A percentile compares a stretch with the other conserved stretches of the same genome.
phyloP scores from a whole-genome alignment of 2,888 invertebrate species.

The Drosophila gaucha region DNA sequence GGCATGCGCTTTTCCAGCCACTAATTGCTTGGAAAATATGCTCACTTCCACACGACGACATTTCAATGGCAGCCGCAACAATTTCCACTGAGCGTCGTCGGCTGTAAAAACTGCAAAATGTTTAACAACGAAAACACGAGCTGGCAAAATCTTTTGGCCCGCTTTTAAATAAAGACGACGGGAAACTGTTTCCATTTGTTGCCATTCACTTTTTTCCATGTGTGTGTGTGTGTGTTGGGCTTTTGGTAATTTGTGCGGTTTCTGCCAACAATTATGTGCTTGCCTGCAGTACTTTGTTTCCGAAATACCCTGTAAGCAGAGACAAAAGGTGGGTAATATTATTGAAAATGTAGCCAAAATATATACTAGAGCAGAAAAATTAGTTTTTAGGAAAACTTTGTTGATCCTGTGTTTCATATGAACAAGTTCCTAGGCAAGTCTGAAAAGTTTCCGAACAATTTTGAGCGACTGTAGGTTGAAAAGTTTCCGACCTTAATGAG shows the following conservation, averaged over 20 bases:
- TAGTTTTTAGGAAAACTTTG: neutral
- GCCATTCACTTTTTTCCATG: neutral
- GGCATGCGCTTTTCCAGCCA: slow-evolving; percentile 47
- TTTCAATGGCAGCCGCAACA: slow-evolving; percentile 68
- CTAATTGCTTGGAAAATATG: slow-evolving; percentile 77
- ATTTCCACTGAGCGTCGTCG: slow-evolving; percentile 41
- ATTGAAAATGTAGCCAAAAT: neutral
- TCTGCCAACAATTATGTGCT: slow-evolving; percentile 45
- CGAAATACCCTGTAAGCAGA: slow-evolving; percentile 6
- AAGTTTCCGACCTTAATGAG: too few relatives aligned
- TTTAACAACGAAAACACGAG: slow-evolving; percentile 31
- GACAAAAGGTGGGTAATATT: too few relatives aligned
- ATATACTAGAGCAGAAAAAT: neutral
- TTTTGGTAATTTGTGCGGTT: slow-evolving; percentile 31
- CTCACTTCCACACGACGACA: slow-evolving; percentile 67
- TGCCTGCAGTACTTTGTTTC: slow-evolving; percentile 13
- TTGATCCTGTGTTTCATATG: too few relatives aligned
- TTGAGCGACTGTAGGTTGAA: too few relatives aligned
- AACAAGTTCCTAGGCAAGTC: too few relatives aligned
- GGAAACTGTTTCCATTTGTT: slow-evolving; percentile 26
- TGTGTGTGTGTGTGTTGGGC: neutral
- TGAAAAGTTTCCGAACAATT: too few relatives aligned
- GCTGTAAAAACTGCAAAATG: slow-evolving; percentile 56
- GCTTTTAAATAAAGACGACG: slow-evolving; percentile 43
- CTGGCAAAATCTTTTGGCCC: slow-evolving; percentile 40